A percentile compares a stretch with the other conserved stretches of the same genome.
These are phyloP conservation scores for Pinctada fucata DNA, from an alignment of 2,888 invertebrate species.

Conservation along the genomic window DNA sequence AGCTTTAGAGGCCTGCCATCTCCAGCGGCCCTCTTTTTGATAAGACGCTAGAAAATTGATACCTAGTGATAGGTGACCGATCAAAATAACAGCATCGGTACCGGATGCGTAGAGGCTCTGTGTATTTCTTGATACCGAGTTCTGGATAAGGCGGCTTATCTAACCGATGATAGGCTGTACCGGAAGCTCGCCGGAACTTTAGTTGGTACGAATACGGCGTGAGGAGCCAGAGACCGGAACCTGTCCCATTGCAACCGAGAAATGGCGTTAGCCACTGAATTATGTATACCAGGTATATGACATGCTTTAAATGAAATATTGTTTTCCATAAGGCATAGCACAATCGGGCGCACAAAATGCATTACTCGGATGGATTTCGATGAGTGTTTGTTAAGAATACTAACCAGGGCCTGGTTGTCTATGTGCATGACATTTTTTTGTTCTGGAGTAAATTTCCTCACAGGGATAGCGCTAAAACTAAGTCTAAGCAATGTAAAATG, in stretches of 20 bases:
- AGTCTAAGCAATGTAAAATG: neutral
- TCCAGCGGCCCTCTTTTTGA: no score
- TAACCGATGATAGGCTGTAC: no score
- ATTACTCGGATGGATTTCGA: neutral
- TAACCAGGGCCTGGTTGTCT: slow-evolving; percentile 5
- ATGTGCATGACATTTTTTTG: neutral
- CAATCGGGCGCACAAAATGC: neutral
- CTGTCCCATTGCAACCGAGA: neutral
- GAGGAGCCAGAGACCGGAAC: neutral
- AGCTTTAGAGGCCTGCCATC: no score
- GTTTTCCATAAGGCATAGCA: neutral
- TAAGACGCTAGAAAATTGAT: neutral
- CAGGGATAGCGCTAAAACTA: neutral
- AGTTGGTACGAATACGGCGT: neutral
- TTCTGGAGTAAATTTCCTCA: neutral
- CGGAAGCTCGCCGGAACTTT: no score
- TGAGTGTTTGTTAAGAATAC: neutral
- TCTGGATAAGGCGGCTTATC: no score
- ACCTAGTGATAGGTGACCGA: neutral
- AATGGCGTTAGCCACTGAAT: neutral
- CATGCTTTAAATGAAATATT: neutral
- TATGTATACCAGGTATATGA: neutral
- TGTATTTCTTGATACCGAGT: no score
- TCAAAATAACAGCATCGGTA: slow-evolving; percentile 4
- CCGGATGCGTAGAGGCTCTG: no score